Evolutionary conservation across 2,888 invertebrate species (phyloP).

Genomic region (Nomada hirtipes): DNA sequence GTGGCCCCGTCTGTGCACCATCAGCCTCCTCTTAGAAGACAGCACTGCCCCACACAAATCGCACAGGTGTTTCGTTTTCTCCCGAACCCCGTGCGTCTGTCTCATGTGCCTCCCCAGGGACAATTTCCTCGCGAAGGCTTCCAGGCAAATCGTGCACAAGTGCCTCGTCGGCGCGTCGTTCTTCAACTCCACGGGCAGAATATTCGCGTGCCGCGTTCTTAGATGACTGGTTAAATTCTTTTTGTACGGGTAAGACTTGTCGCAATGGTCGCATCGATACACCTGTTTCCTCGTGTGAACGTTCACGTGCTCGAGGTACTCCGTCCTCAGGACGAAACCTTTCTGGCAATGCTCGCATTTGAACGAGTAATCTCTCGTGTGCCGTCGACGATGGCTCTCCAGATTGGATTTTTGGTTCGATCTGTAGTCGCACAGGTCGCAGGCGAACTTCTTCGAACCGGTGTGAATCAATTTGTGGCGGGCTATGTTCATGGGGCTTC

Average conservation of each 20-base stretch:
- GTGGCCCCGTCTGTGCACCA: constrained; percentile 73
- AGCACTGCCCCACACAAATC: constrained; percentile 77
- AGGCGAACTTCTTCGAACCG: constrained; percentile 73
- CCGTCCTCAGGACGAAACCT: constrained; percentile 75
- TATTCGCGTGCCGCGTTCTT: constrained; percentile 66
- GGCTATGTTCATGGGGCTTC: constrained; percentile 77
- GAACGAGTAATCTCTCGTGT: constrained; percentile 74
- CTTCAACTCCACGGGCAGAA: background rate
- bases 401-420: constrained; percentile 79
- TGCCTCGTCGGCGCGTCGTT: constrained; percentile 39
- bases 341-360: constrained; percentile 76
- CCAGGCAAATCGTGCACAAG: constrained; percentile 74
- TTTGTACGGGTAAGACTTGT: constrained; percentile 76
- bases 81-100: constrained; percentile 69
- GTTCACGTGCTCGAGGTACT: constrained; percentile 77
- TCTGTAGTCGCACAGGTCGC: constrained; percentile 77
- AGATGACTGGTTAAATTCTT: constrained; percentile 78
- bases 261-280: constrained; percentile 77
- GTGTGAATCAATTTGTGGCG: constrained; percentile 80
- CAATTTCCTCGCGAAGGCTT: constrained; percentile 69
- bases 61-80: constrained; percentile 72
- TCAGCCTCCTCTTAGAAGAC: constrained; percentile 71
- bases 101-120: constrained; percentile 72
- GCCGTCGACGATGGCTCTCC: constrained; percentile 76
- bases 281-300: constrained; percentile 73